Percentiles rank a stretch among this genome's conserved stretches.
Conservation (phyloP, 2,797 vertebrate genomes). For the Diceros bicornis region DNA sequence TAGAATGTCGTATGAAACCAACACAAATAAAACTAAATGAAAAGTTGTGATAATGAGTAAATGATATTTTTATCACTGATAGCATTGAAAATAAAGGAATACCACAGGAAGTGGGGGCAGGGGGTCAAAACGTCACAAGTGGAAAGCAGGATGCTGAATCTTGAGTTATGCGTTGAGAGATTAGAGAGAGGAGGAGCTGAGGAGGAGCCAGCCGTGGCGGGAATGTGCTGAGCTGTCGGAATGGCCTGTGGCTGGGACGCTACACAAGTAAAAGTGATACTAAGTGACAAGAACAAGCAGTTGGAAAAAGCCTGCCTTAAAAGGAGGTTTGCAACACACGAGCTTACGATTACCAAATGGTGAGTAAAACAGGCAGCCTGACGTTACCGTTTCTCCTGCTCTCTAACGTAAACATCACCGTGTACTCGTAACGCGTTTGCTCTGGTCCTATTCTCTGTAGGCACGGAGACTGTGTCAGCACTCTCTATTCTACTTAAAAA, state of each 20-base stretch:
- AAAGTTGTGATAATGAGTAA: constrained; percentile 35
- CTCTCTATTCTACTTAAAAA: constrained; percentile 47
- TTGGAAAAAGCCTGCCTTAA: not conserved
- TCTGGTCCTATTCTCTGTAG: not conserved
- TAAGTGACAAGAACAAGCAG: not conserved
- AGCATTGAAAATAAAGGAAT: constrained; percentile 62
- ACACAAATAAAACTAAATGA: constrained; percentile 25
- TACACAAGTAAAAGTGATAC: not conserved
- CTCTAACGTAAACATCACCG: not conserved
- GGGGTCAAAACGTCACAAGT: constrained; percentile 56
- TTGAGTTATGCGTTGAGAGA: constrained; percentile 1
- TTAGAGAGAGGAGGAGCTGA: not conserved
- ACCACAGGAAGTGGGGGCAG: constrained; percentile 64
- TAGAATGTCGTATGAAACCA: not conserved
- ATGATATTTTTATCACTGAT: constrained; percentile 28
- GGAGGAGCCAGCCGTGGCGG: not conserved
- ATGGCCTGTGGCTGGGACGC: not conserved
- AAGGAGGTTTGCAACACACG: not conserved
- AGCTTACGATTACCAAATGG: not conserved
- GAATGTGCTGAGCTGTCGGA: constrained; percentile 41
- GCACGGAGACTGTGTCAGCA: not conserved
- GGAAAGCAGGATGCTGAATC: constrained; percentile 46
- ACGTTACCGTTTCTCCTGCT: not conserved
- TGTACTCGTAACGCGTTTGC: not conserved
- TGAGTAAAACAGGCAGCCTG: not conserved